Percentiles rank a stretch among this genome's conserved stretches.
phyloP scores from a whole-genome alignment of 2,888 invertebrate species.

The Agelastica alni region DNA sequence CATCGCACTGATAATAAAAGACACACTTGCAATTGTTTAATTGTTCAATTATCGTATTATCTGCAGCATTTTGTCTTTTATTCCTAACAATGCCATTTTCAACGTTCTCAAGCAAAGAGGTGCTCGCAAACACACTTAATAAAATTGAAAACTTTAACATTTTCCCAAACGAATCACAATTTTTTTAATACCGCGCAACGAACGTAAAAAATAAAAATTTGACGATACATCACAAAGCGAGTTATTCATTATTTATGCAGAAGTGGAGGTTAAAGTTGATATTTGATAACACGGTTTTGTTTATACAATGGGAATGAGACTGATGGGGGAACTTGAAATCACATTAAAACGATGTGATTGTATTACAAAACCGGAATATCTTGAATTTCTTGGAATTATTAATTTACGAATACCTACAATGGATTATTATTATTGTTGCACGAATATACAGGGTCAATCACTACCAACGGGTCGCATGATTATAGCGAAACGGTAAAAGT shows the following conservation, averaged over 20 bases:
- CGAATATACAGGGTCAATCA: background rate
- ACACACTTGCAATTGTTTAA: constrained; percentile 35
- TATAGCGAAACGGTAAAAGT: too few species aligned
- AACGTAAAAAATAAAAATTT: background rate
- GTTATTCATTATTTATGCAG: too few species aligned
- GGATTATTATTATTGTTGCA: too few species aligned
- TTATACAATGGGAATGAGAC: background rate
- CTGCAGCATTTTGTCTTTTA: background rate
- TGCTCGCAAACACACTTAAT: background rate
- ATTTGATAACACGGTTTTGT: background rate
- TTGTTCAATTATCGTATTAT: constrained; percentile 15
- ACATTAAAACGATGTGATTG: background rate
- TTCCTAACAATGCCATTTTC: background rate
- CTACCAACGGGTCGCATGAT: too few species aligned
- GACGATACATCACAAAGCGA: background rate
- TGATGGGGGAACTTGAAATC: background rate
- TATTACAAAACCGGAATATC: background rate
- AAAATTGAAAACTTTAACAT: background rate
- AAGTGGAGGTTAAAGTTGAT: constrained; percentile 1
- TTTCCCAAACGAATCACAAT: background rate
- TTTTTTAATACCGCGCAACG: background rate
- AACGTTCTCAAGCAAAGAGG: background rate
- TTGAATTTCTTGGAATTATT: background rate
- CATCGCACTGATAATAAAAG: constrained; percentile 33
- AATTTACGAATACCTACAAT: background rate